Base-by-base conservation (phyloP, 2,113 vertebrate species). In the Pelmatolapia mariae region DNA sequence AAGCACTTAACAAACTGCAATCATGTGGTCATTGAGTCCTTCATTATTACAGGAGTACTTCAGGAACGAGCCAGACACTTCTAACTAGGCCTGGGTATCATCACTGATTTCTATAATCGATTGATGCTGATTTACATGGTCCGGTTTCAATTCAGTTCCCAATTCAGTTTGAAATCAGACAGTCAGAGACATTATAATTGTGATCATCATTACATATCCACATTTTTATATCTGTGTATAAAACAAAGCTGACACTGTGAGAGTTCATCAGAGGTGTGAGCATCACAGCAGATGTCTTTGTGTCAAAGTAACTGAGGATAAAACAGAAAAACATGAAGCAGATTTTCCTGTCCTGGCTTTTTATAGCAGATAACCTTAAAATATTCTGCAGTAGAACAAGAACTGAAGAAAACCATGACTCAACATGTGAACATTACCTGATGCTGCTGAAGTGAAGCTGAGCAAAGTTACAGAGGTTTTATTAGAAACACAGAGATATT, bases 391-490 rank as follows among this genome's bases (percentile, higher is more conserved):
- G 52, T 7, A 54, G 52, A 54, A 54, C 10, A 54, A 54, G 10
- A 54, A 54, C 52, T 0, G 10, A 54, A 54, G 52, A 22, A 54
- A 54, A 0, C 11, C 40, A 13, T 5, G 10, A 54, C 10, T 22
- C n/a, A 53, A 53, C n/a, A 54, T 2, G n/a, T 54, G 52, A 54
- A 54, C n/a, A 0, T 22, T 0, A 54, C n/a, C 52, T 54, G 52
- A 22, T 54, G 52, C 1, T 54, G n/a, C n/a, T 54, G 52, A 22
- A 54, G 2, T 4, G n/a, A 54, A 54, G 52, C 52, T 22, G n/a
- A 11, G 52, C 52, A 54, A 54, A 22, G 52, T 22, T 22, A 54
- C 11, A 22, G 22, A 54, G 52, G 52, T 54, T 54, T 54, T 11
- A 12, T 54, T 54, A 54, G 52, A 54, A 3, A 54, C 52, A 22